phyloP scores from a whole-genome alignment of 2,113 vertebrate species.

The Oreochromis spilurus region DNA sequence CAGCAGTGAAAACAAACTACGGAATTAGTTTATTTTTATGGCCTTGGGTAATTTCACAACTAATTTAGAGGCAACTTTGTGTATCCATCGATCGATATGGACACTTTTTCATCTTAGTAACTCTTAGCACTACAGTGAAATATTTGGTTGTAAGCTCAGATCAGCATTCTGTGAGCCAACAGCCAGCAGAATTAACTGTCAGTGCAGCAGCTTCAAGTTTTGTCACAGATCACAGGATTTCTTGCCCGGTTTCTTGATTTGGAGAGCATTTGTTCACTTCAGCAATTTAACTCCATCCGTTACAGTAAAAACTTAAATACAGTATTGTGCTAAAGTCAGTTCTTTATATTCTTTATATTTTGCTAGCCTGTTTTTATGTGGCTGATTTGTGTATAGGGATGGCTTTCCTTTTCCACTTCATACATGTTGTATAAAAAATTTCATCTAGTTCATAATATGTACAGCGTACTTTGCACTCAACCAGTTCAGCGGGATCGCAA shows the following conservation, averaged over 20 bases:
- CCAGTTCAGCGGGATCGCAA: neutral
- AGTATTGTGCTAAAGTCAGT: neutral
- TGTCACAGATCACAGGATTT: slow-evolving; percentile 13
- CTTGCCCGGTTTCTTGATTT: neutral
- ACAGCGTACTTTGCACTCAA: neutral
- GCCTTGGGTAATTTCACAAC: slow-evolving; percentile 15
- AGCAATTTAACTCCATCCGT: neutral
- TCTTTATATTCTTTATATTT: neutral
- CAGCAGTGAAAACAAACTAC: neutral
- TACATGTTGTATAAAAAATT: neutral
- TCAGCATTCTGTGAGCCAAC: neutral
- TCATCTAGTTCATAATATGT: neutral
- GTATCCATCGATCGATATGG: neutral
- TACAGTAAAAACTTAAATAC: neutral
- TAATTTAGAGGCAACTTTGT: neutral
- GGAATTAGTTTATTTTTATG: neutral
- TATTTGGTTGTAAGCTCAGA: slow-evolving; percentile 17
- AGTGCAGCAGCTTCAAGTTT: slow-evolving; percentile 22
- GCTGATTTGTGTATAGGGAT: neutral
- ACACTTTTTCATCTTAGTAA: slow-evolving; percentile 3
- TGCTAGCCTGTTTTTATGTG: neutral
- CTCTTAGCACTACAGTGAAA: slow-evolving; percentile 2
- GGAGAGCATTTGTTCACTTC: neutral
- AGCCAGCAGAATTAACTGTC: slow-evolving; percentile 29
- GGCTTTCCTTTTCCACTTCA: neutral